phyloP scores from a whole-genome alignment of 2,113 vertebrate species.

The Malurus cyaneus region DNA sequence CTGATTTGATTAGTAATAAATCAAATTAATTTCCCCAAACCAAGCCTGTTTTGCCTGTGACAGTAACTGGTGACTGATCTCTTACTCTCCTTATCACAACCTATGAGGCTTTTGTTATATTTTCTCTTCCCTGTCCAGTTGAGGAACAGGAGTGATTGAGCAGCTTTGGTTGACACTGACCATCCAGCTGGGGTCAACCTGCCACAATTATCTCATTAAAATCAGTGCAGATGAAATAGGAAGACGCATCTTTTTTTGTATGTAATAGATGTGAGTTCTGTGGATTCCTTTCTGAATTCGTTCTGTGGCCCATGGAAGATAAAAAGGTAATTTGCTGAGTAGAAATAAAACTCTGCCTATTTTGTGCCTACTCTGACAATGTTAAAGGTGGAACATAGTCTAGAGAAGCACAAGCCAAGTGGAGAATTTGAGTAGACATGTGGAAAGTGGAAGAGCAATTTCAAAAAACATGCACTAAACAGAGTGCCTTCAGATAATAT shows the following conservation, averaged over 20 bases:
- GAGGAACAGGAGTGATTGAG: not conserved
- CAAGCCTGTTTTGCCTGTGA: fast-evolving
- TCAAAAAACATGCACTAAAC: not conserved
- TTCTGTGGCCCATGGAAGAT: not conserved
- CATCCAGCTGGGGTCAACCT: not conserved
- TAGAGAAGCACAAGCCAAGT: not conserved
- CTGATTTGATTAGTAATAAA: not conserved
- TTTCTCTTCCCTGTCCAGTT: not conserved
- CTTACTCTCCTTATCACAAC: not conserved
- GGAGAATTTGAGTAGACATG: not conserved
- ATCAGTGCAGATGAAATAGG: not conserved
- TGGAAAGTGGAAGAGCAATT: not conserved
- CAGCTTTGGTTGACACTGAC: not conserved
- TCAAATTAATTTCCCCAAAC: not conserved
- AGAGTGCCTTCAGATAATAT: not conserved
- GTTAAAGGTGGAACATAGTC: not conserved
- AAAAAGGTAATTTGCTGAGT: not conserved
- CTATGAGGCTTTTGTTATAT: not conserved
- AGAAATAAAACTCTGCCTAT: not conserved
- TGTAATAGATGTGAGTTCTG: not conserved
- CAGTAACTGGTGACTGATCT: not conserved
- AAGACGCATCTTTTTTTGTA: not conserved
- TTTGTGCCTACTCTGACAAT: not conserved
- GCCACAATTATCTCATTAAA: not conserved
- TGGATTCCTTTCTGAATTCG: not conserved